phyloP scores from a whole-genome alignment of 2,888 invertebrate species.

The Petrophora chlorosata region DNA sequence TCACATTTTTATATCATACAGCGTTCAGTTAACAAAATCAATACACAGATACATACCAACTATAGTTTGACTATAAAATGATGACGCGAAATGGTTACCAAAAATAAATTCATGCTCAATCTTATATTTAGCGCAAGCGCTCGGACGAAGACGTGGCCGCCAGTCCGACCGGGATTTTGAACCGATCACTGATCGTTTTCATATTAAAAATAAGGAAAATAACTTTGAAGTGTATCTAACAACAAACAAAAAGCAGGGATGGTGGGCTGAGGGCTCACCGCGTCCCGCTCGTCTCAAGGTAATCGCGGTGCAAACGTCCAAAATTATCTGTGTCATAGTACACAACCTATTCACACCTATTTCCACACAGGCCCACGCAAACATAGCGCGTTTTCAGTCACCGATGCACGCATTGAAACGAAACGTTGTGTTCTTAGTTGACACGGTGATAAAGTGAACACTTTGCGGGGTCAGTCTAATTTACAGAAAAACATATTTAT shows the following conservation, averaged over 20 bases:
- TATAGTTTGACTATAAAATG: conserved; percentile 50
- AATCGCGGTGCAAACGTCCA: conserved; percentile 68
- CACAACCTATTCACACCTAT: conserved; percentile 81
- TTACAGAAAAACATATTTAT: conserved; percentile 48
- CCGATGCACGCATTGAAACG: conserved; percentile 75
- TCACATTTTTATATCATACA: conserved; percentile 33
- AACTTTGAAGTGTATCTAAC: conserved; percentile 51
- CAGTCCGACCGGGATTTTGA: conserved; percentile 80
- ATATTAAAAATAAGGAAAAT: conserved; percentile 50
- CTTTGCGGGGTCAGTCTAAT: conserved; percentile 68
- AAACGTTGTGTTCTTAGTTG: conserved; percentile 81
- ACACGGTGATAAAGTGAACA: conserved; percentile 66
- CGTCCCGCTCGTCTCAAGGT: conserved; percentile 70
- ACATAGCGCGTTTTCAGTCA: conserved; percentile 77
- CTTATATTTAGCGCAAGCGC: conserved; percentile 82
- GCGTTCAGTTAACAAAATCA: conserved; percentile 25
- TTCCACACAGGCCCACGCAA: conserved; percentile 82
- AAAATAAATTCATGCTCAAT: conserved; percentile 82
- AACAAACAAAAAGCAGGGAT: conserved; percentile 60
- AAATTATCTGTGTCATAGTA: conserved; percentile 73
- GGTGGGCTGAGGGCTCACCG: conserved; percentile 54
- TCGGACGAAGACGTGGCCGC: conserved; percentile 67
- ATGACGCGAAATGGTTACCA: conserved; percentile 79
- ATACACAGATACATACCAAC: conserved; percentile 42
- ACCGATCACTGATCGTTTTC: conserved; percentile 72